phyloP scores from a whole-genome alignment of 2,113 vertebrate genomes.

The Eleginops maclovinus region DNA sequence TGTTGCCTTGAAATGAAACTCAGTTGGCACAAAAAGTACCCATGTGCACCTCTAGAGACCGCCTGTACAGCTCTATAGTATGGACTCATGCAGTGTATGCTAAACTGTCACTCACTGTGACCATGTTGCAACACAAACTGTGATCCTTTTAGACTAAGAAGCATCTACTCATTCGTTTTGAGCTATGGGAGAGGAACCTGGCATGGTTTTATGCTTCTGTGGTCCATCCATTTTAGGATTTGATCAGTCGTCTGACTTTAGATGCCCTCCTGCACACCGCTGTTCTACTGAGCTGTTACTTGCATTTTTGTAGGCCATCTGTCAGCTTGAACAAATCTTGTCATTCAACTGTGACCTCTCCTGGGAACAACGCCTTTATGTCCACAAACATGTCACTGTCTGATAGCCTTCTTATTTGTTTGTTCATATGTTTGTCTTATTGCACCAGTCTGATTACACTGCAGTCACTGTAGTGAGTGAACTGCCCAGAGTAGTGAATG shows the following conservation, averaged over 20 bases:
- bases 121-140: conserved; percentile 29
- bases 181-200: conserved; percentile 46
- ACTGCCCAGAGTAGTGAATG: conserved; percentile 28
- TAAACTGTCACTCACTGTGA: conserved; percentile 38
- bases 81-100: conserved; percentile 31
- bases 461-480: conserved; percentile 22
- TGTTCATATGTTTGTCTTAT: conserved; percentile 14
- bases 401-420: conserved; percentile 9
- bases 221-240: conserved; percentile 55
- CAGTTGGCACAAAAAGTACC: background rate
- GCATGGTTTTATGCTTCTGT: conserved; percentile 35
- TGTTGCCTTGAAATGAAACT: conserved; percentile 22
- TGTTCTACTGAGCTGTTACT: conserved; percentile 28
- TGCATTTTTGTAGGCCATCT: conserved; percentile 38
- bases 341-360: conserved; percentile 52
- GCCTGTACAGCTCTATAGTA: background rate
- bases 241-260: conserved; percentile 57
- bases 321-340: conserved; percentile 67
- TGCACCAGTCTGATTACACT: conserved; percentile 34
- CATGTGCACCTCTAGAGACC: background rate
- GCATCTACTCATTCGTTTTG: conserved; percentile 33
- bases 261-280: conserved; percentile 48
- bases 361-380: conserved; percentile 27
- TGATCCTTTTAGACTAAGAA: conserved; percentile 41
- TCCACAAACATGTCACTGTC: conserved; percentile 32